Evolutionary conservation across 2,888 invertebrate species (phyloP), one percentile per base, ranked within the genome.

Genomic region (Drosophila tripunctata): DNA sequence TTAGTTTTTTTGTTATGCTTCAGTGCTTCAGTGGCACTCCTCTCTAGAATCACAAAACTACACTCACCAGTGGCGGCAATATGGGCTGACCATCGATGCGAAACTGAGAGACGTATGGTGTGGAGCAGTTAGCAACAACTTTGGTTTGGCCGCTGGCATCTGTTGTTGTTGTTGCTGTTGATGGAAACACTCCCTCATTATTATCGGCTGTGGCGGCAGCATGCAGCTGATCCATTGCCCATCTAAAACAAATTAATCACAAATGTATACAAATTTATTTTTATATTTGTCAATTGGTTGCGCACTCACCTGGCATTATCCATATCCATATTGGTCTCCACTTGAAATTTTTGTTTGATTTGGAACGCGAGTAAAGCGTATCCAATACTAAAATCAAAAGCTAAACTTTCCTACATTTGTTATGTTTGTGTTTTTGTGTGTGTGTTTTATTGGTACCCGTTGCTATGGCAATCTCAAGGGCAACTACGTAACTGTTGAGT

Each of bases 71-170:
- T 8, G 91, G 91, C 64, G 91, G 90, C 62, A 91, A 64, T 65
- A 91, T 91, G 33, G 90, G 89, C 48, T 88, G 85, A n/a, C 90
- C 90, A 79, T 89, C 85, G 82, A 91, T 88, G 87, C 87, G 88
- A 71, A 90, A 91, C 72, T 88, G 56, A 6, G 72, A 73, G 21
- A 73, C 71, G 38, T 38, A 73, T 14, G 54, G 22, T 6, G 45
- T n/a, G n/a, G n/a, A n/a, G n/a, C n/a, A n/a, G n/a, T n/a, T n/a
- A n/a, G n/a, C n/a, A n/a, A n/a, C n/a, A n/a, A n/a, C n/a, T n/a
- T n/a, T n/a, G n/a, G n/a, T n/a, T n/a, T n/a, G n/a, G n/a, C n/a
- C n/a, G 27, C n/a, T n/a, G 43, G 61, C 7, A 31, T 57, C 24
- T 38, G 24, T 19, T 4, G 3, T 41, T 4, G 24, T 21, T 12